Percentiles rank a stretch among this genome's conserved stretches.
Conservation (phyloP, 2,113 vertebrate species). For the pig (Sus scrofa) region DNA sequence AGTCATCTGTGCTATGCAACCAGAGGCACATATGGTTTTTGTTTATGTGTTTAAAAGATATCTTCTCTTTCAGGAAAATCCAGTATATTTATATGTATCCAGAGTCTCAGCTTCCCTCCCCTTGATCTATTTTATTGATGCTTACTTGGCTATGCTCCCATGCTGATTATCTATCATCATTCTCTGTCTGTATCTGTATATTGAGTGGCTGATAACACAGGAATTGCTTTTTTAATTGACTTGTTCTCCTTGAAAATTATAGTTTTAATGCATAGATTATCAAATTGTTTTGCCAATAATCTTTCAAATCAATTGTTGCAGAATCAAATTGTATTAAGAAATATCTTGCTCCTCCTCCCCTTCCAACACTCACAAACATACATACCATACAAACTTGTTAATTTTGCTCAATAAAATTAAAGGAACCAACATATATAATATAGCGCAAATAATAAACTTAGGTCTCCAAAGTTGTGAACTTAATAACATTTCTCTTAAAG, state of each 20-base stretch:
- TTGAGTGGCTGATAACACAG: neutral
- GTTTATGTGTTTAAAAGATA: neutral
- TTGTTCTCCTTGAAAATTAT: neutral
- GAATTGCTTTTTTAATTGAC: neutral
- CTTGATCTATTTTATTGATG: neutral
- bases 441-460: neutral
- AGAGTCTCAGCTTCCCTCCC: neutral
- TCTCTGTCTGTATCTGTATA: neutral
- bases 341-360: neutral
- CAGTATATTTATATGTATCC: neutral
- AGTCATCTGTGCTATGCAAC: neutral
- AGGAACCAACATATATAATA: neutral
- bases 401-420: slow-evolving; percentile 19
- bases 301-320: neutral
- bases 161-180: neutral
- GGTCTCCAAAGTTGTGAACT: neutral
- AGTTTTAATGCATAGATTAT: neutral
- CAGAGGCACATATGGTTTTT: neutral
- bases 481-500: slow-evolving; percentile 28
- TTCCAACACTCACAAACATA: neutral
- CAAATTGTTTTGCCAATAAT: slow-evolving; percentile 25
- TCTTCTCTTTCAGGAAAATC: neutral
- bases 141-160: neutral
- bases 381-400: neutral
- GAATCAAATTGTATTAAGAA: neutral